phyloP scores from a whole-genome alignment of 2,113 vertebrate genomes.

The Phylloscopus whistleri region DNA sequence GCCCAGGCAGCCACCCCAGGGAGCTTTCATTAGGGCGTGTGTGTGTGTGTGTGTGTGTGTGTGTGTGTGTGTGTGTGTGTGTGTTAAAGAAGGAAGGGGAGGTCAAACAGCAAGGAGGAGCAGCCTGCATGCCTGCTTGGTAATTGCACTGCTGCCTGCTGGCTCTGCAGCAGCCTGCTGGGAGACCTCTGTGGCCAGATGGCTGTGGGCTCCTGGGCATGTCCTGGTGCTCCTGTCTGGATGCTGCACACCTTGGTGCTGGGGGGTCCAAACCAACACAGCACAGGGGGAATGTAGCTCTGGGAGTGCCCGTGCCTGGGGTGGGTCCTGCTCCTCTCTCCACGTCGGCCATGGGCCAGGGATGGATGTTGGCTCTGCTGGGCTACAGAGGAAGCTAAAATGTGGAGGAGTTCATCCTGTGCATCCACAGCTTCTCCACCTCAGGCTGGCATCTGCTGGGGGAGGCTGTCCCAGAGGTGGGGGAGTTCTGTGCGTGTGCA shows the following conservation, averaged over 20 bases:
- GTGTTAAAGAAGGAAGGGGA: background rate
- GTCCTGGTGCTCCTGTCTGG: background rate
- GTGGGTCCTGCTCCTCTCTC: background rate
- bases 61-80: rapidly evolving
- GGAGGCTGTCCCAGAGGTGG: background rate
- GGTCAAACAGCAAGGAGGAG: background rate
- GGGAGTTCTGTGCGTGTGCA: background rate
- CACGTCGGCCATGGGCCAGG: rapidly evolving
- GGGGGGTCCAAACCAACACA: background rate
- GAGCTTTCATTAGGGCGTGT: background rate
- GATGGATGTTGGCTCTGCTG: background rate
- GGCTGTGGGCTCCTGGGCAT: background rate
- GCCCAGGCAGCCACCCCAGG: rapidly evolving
- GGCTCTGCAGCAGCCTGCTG: background rate
- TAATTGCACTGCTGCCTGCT: background rate
- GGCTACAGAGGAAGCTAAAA: rapidly evolving
- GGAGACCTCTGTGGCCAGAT: background rate
- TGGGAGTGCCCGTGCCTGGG: rapidly evolving
- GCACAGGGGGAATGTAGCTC: rapidly evolving
- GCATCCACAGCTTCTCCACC: background rate
- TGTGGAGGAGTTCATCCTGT: background rate
- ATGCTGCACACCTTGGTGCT: background rate
- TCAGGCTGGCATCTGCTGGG: background rate
- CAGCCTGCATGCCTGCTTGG: background rate
- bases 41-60: background rate